Conservation (phyloP, 2,888 invertebrate genomes). For the Galeopsomyia nigrocyanea region DNA sequence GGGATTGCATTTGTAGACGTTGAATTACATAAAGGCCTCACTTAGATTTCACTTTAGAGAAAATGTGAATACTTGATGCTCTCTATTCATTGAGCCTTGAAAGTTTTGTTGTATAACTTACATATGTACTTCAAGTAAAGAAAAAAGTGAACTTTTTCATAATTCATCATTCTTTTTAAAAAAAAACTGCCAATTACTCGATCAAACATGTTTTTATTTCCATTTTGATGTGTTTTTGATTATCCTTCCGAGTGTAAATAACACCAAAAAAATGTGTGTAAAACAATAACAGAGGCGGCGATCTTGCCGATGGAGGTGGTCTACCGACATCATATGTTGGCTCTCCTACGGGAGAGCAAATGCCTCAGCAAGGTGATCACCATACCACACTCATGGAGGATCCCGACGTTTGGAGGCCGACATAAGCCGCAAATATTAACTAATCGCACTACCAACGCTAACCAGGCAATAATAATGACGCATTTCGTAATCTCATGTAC, state of each 20-base stretch:
- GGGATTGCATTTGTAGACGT: too few relatives aligned
- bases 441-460: conserved; percentile 65
- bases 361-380: conserved; percentile 76
- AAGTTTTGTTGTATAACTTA: neutral
- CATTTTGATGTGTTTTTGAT: neutral
- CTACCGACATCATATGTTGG: conserved; percentile 78
- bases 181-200: neutral
- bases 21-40: too few relatives aligned
- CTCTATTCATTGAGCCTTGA: too few relatives aligned
- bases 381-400: conserved; percentile 92
- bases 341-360: conserved; percentile 73
- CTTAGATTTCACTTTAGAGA: too few relatives aligned
- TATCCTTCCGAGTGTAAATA: conserved; percentile 21
- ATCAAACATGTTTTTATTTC: conserved; percentile 19
- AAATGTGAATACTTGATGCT: too few relatives aligned
- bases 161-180: neutral
- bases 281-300: conserved; percentile 78
- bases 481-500: conserved; percentile 30
- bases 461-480: conserved; percentile 65
- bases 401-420: conserved; percentile 93
- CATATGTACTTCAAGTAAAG: neutral
- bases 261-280: conserved; percentile 44
- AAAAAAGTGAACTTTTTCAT: neutral
- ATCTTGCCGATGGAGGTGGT: conserved; percentile 73
- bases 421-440: conserved; percentile 75